A percentile compares a stretch with the other conserved stretches of the same genome.
Conservation (phyloP, 2,113 vertebrate species). For the Egretta garzetta region DNA sequence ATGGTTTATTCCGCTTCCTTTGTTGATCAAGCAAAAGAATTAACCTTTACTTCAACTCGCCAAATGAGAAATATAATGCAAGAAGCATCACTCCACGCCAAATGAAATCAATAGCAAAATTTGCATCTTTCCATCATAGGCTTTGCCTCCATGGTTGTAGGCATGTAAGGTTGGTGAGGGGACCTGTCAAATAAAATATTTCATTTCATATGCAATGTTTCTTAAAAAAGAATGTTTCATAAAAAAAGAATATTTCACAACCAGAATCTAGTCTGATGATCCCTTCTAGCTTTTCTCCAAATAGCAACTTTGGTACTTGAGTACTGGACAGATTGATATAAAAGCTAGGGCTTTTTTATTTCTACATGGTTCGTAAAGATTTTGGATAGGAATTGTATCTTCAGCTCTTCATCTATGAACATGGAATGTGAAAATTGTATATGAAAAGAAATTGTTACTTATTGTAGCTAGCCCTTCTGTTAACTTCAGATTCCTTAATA, state of each 20-base stretch:
- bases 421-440: neutral
- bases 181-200: neutral
- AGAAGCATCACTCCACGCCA: neutral
- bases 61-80: neutral
- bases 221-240: neutral
- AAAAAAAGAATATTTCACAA: neutral
- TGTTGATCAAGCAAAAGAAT: constrained; percentile 48
- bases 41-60: constrained; percentile 43
- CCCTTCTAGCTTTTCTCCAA: neutral
- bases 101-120: neutral
- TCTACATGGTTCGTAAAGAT: neutral
- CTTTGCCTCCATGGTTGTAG: neutral
- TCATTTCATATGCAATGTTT: neutral
- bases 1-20: constrained; percentile 17
- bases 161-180: neutral
- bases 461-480: neutral
- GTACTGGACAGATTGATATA: neutral
- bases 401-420: neutral
- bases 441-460: neutral
- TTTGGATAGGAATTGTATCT: neutral
- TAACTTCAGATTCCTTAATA: neutral
- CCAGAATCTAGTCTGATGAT: neutral
- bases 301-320: neutral
- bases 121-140: neutral
- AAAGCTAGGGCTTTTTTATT: neutral